Evolutionary conservation across 1,140 invertebrate species (phyloP).

Genomic region (Apocrypta bakeri): DNA sequence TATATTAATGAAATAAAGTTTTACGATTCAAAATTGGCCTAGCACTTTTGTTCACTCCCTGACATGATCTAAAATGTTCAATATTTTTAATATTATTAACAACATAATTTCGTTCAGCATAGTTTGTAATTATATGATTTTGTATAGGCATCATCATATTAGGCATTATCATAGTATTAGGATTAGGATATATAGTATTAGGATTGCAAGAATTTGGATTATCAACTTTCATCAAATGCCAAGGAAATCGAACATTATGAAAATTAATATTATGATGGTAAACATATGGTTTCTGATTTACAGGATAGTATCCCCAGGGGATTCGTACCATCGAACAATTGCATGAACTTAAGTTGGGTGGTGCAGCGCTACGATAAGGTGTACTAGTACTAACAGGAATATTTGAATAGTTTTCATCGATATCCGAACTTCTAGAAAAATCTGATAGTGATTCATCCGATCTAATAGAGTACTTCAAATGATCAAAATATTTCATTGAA

Average conservation of each 20-base stretch:
- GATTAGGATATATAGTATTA: too few species aligned
- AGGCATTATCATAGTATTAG: too few species aligned
- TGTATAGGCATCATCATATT: background rate
- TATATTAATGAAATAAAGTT: background rate
- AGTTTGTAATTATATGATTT: background rate
- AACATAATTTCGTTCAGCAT: background rate
- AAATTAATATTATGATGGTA: background rate
- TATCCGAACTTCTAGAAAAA: conserved; percentile 32
- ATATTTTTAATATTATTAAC: conserved; percentile 13
- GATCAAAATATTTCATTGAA: conserved; percentile 16
- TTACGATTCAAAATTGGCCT: conserved; percentile 37
- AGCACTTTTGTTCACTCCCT: background rate
- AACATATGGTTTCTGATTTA: background rate
- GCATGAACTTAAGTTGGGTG: background rate
- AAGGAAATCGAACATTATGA: conserved; percentile 8
- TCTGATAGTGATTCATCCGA: conserved; percentile 41
- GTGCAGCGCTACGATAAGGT: background rate
- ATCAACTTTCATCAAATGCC: background rate
- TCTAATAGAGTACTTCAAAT: conserved; percentile 22
- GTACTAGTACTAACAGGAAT: background rate
- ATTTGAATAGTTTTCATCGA: background rate
- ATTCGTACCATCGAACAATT: conserved; percentile 36
- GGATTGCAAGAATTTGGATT: background rate
- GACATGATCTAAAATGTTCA: background rate
- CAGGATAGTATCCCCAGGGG: conserved; percentile 23